Base-by-base conservation (phyloP, 2,113 vertebrate species). In the Lonchura striata region DNA sequence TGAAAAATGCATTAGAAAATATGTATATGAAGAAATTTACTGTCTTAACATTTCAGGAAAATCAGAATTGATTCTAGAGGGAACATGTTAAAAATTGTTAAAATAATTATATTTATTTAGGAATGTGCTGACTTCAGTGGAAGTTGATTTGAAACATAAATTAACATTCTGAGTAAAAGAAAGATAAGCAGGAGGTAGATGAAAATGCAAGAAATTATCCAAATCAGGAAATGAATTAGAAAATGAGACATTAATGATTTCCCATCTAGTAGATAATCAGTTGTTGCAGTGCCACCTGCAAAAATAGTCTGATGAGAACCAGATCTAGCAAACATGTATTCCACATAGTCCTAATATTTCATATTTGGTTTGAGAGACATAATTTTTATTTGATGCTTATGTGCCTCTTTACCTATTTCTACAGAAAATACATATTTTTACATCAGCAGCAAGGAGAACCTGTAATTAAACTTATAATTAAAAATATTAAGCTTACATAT, bases 151-250 rank as follows among this genome's bases (percentile, higher is more conserved):
- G 63, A 91, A 85, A 85, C 19, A 60, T 61, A 92, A 93, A 95
- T 95, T 65, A 88, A 23, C 57, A 92, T 87, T 82, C 66, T 81
- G 76, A 90, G 33, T 78, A 74, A 24, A 83, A 88, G 74, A 13
- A 54, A 85, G 57, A 82, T 82, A 91, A 94, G 57, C 74, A 87
- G 90, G 60, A 92, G 56, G 60, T 82, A 24, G 69, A 82, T 70
- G 69, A 92, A 92, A 95, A 95, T 30, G 19, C 68, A 95, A 82
- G 7, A 77, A 94, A 92, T 86, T 86, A 94, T 86, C 83, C 56
- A 88, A 63, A 92, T 81, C 64, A 86, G 64, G 83, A 95, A 94
- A 92, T 35, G 0, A 83, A 86, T 95, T 90, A 86, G 68, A 94
- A 97, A 94, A 93, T 71, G 35, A 90, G 47, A 25, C 4, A 7